A percentile compares a stretch with the other conserved stretches of the same genome.
Evolutionary conservation across 2,113 vertebrate species (phyloP).

Genomic region (Erythrolamprus reginae): DNA sequence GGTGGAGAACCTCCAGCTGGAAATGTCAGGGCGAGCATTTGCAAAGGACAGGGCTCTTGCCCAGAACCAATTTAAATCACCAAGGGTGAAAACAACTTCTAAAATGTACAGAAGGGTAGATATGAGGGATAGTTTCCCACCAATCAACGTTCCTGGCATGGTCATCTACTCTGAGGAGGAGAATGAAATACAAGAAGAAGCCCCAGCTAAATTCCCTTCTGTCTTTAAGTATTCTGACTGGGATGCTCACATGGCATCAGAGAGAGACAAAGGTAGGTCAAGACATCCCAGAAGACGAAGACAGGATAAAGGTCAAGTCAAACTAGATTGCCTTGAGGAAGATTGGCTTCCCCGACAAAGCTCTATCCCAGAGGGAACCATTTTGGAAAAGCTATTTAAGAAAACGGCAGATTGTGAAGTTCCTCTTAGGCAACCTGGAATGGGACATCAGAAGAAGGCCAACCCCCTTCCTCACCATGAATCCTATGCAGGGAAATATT

Average conservation of each 20-base stretch:
- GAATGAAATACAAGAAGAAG: constrained; percentile 7
- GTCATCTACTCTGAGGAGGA: constrained; percentile 20
- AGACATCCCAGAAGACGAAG: neutral
- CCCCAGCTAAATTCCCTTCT: neutral
- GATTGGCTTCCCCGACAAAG: constrained; percentile 3
- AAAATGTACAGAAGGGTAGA: neutral
- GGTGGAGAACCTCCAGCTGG: constrained; percentile 8
- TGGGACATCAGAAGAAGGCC: neutral
- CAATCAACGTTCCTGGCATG: constrained; percentile 14
- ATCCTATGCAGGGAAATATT: neutral
- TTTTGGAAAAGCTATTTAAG: constrained; percentile 18
- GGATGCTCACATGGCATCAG: neutral
- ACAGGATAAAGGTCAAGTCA: neutral
- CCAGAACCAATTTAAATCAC: neutral
- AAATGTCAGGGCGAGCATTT: neutral
- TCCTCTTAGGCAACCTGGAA: neutral
- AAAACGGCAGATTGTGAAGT: neutral
- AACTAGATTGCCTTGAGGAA: neutral
- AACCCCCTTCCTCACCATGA: neutral
- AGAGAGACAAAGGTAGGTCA: neutral
- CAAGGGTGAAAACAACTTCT: neutral
- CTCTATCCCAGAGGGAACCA: constrained; percentile 2
- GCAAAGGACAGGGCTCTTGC: neutral
- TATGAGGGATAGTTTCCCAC: neutral
- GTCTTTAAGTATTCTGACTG: neutral